These are phyloP conservation scores for Drosophila carrolli DNA, from an alignment of 1,140 invertebrate genomes.

Conservation along the genomic window DNA sequence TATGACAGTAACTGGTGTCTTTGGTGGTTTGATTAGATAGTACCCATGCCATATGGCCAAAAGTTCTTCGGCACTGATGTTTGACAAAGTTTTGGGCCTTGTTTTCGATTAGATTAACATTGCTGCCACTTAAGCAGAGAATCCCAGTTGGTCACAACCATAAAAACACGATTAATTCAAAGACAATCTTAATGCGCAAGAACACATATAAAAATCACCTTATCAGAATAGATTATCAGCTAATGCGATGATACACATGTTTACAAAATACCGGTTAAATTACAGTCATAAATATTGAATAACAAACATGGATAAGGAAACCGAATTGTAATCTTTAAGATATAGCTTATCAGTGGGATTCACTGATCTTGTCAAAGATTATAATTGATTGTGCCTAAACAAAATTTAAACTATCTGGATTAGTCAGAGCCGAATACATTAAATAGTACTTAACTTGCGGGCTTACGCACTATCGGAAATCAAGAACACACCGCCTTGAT, in stretches of 20 bases:
- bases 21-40: conserved; percentile 53
- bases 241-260: not conserved
- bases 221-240: conserved; percentile 7
- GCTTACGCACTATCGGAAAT: conserved; percentile 23
- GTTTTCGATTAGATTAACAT: conserved; percentile 40
- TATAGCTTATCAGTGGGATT: not conserved
- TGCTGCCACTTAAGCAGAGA: conserved; percentile 3
- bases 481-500: conserved; percentile 14
- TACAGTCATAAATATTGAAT: conserved; percentile 2
- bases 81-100: conserved; percentile 7
- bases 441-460: conserved; percentile 7
- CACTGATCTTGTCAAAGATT: not conserved
- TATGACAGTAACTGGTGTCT: conserved; percentile 33
- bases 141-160: conserved; percentile 12
- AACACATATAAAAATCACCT: not conserved
- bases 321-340: no score
- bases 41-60: conserved; percentile 32
- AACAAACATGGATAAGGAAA: not conserved
- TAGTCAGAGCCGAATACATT: conserved; percentile 4
- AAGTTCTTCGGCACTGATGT: conserved; percentile 15
- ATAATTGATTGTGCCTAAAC: not conserved
- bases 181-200: not conserved
- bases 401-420: not conserved
- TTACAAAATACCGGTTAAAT: not conserved
- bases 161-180: not conserved